Conservation (phyloP, 1,140 invertebrate species). For the Xylocopa sonorina region DNA sequence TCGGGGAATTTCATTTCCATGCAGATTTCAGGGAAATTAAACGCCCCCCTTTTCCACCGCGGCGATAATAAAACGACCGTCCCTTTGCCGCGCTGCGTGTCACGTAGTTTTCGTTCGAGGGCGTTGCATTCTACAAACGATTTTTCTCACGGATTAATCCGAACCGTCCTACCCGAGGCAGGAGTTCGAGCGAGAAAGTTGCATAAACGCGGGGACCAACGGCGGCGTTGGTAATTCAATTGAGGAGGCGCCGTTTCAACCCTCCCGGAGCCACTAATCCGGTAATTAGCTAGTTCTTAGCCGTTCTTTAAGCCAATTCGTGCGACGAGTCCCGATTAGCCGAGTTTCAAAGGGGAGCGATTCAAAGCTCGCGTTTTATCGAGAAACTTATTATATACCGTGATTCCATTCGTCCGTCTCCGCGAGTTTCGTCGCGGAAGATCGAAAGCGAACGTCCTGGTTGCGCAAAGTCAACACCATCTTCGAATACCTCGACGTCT, state of each 20-base stretch:
- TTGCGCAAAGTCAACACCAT: too few relatives aligned
- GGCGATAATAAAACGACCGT: neutral
- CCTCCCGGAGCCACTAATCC: neutral
- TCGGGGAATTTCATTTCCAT: conserved; percentile 44
- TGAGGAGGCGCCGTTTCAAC: neutral
- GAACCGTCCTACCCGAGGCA: too few relatives aligned
- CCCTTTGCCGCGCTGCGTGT: neutral
- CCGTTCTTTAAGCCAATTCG: neutral
- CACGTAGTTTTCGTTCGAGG: neutral
- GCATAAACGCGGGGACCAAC: neutral
- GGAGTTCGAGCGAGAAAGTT: neutral
- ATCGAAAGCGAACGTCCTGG: too few relatives aligned
- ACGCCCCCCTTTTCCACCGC: neutral
- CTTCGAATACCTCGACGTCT: too few relatives aligned
- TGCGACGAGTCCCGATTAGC: too few relatives aligned
- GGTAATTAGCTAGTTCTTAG: neutral
- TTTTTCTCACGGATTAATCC: neutral
- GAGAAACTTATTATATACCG: neutral
- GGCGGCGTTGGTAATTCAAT: neutral
- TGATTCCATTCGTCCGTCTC: neutral
- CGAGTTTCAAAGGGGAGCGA: neutral
- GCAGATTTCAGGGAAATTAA: conserved; percentile 36
- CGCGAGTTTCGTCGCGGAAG: neutral
- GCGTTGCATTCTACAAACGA: neutral
- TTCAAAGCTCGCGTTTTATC: neutral